Base-by-base conservation (phyloP, 2,113 vertebrate genomes). In the Ranitomeya variabilis region DNA sequence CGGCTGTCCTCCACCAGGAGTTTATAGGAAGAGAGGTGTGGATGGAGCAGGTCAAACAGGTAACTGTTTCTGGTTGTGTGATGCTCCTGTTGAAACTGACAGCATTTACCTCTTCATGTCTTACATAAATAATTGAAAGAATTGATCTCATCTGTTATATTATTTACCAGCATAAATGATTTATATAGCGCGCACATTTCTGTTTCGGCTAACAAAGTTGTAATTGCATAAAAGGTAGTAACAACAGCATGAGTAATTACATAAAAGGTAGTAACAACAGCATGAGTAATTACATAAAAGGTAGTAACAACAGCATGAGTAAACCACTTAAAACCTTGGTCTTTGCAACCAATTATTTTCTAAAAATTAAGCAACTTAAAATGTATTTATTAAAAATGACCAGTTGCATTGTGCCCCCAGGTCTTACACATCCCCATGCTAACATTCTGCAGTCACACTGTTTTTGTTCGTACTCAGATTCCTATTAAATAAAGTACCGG, bases 1-100 rank as follows among this genome's bases (percentile, higher is more conserved):
- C 98, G 31, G 96, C 96, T 85, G 85, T 99, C 87, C 96, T 99
- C 83, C 98, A 99, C 94, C 96, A 96, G 85, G 96, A 98, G 89
- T 93, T 95, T 73, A 91, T 97, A 85, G 97, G 98, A 87, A 93
- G 94, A 90, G 96, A 99, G 81, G 91, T 91, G 11, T 99, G 98
- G 98, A 94, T 94, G 71, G 95, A 96, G 73, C 96, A 98, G 92
- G 94, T 99, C 66, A 92, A 95, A 93, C 95, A 98, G 97, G 98
- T 99, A 94, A 91, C 2, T 18, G 31, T 74, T 74, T 19, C 71
- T 37, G 26, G 45, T 9, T 7, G 7, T 76, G 37, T 21, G 9
- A 52, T 52, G 45, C 37, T 10, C 10, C 37, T 6, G 8, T 7
- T 19, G 8, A 52, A 76, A 74, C 18, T 15, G 3, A 7, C 37